These are phyloP conservation scores for Hirtodrosophila cameraria DNA, from an alignment of 2,888 invertebrate genomes.

Conservation along the genomic window DNA sequence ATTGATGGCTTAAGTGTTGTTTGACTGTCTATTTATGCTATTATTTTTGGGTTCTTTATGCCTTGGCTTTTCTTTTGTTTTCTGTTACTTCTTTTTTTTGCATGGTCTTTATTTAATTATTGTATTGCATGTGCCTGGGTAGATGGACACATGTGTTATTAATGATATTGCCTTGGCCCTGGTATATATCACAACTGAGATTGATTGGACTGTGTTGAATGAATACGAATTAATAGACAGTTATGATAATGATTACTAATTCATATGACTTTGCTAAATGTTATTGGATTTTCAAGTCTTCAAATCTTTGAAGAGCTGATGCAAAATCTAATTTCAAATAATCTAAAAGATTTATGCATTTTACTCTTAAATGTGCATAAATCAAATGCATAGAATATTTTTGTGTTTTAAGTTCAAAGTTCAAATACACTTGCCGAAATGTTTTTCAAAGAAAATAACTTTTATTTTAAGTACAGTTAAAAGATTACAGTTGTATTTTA, in stretches of 20 bases:
- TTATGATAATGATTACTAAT: conserved; percentile 31
- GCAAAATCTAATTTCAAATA: too few relatives aligned
- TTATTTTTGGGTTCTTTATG: conserved; percentile 20
- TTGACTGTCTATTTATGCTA: conserved; percentile 63
- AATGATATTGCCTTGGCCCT: conserved; percentile 60
- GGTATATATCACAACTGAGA: conserved; percentile 49
- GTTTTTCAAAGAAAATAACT: too few relatives aligned
- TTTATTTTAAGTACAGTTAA: too few relatives aligned
- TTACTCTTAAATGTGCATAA: too few relatives aligned
- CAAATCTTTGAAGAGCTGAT: too few relatives aligned
- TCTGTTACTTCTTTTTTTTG: conserved; percentile 1
- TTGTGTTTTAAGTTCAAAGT: too few relatives aligned
- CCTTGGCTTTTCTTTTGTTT: conserved; percentile 20
- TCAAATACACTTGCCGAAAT: too few relatives aligned
- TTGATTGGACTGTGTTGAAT: conserved; percentile 51
- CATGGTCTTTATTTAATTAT: conserved; percentile 54
- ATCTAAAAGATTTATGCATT: too few relatives aligned
- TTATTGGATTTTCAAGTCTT: background rate
- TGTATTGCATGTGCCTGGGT: conserved; percentile 39
- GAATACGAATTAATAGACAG: conserved; percentile 28
- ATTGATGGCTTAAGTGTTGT: conserved; percentile 73
- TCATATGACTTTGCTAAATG: conserved; percentile 16
- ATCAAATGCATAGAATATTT: too few relatives aligned
- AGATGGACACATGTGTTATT: conserved; percentile 57
- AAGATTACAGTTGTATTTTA: too few relatives aligned